A percentile compares a stretch with the other conserved stretches of the same genome.
Conservation (phyloP, 2,797 vertebrate genomes). For the Pangasius sanitwongsei region DNA sequence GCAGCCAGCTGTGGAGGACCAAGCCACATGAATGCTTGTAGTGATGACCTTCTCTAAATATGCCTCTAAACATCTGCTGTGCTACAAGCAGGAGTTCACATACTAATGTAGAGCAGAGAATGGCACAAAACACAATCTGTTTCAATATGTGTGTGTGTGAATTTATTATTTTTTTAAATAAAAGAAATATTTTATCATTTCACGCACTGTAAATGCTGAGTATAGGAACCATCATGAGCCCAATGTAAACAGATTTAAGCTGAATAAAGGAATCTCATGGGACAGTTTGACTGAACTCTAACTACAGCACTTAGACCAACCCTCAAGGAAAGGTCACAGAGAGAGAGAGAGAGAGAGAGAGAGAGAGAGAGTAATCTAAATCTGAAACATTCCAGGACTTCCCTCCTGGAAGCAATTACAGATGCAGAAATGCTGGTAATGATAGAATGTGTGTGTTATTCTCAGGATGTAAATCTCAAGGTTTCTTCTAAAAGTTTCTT, state of each 20-base stretch:
- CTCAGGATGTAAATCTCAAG: not conserved
- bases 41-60: not conserved
- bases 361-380: not conserved
- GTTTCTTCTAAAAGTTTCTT: not conserved
- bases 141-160: not conserved
- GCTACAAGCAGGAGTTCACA: not conserved
- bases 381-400: constrained; percentile 74
- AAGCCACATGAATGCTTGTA: constrained; percentile 18
- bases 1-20: not conserved
- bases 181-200: not conserved
- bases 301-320: not conserved
- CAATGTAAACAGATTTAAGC: not conserved
- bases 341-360: not conserved
- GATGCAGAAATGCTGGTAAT: constrained; percentile 38
- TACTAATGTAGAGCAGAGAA: too few species aligned
- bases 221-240: not conserved
- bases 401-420: constrained; percentile 78
- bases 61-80: constrained; percentile 17
- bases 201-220: not conserved
- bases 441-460: not conserved
- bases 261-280: constrained; percentile 13
- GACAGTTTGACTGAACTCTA: constrained; percentile 15
- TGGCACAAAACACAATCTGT: not conserved
- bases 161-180: not conserved
- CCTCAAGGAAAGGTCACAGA: not conserved